These are phyloP conservation scores for Molorchus minor DNA, from an alignment of 2,888 invertebrate species.

Conservation along the genomic window DNA sequence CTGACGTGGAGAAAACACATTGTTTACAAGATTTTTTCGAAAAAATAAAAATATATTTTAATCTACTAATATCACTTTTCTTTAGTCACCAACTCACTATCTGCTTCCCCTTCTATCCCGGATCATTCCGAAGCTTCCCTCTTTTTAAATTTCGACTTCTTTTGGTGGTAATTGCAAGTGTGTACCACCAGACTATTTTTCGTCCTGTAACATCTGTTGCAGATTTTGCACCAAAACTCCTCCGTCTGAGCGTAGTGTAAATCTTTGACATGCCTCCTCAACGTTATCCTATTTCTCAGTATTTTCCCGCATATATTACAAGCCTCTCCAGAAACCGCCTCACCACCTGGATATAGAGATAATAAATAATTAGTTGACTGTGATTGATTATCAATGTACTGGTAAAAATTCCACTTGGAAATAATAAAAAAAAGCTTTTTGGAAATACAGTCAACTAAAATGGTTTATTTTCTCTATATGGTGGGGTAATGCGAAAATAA, in stretches of 20 bases:
- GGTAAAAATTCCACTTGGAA: slow-evolving; percentile 29
- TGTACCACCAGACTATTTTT: slow-evolving; percentile 57
- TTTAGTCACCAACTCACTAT: slow-evolving; percentile 25
- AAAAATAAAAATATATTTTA: no score
- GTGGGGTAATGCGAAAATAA: neutral
- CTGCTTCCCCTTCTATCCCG: slow-evolving; percentile 7
- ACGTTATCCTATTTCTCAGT: slow-evolving; percentile 53
- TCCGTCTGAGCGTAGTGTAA: slow-evolving; percentile 54
- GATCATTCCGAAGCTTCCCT: slow-evolving; percentile 16
- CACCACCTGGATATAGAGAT: slow-evolving; percentile 50
- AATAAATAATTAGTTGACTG: slow-evolving; percentile 49
- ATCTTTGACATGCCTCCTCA: slow-evolving; percentile 54
- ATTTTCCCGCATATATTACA: slow-evolving; percentile 56
- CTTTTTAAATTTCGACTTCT: slow-evolving; percentile 40
- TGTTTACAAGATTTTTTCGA: no score
- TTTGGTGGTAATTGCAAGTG: slow-evolving; percentile 55
- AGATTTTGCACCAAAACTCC: slow-evolving; percentile 53
- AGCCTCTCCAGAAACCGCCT: slow-evolving; percentile 41
- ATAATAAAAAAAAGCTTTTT: slow-evolving; percentile 41
- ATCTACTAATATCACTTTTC: slow-evolving; percentile 4
- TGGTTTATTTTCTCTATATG: slow-evolving; percentile 46
- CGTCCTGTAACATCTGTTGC: slow-evolving; percentile 54
- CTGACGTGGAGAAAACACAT: no score
- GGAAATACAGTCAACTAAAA: slow-evolving; percentile 50
- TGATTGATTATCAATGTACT: slow-evolving; percentile 27